phyloP scores from a whole-genome alignment of 1,140 invertebrate genomes.

The Aphidius ervi region DNA sequence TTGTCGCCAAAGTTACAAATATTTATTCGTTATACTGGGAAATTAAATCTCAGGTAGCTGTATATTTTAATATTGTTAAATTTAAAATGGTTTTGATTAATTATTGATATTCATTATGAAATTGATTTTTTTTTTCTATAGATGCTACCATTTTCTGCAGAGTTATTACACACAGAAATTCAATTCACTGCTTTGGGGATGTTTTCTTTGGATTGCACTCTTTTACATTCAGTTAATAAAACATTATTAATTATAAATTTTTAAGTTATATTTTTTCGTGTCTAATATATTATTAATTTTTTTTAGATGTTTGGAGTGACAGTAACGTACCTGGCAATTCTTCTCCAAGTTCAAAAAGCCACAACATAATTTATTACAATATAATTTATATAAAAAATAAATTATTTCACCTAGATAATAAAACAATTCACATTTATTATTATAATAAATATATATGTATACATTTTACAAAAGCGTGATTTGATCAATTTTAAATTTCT shows the following conservation, averaged over 20 bases:
- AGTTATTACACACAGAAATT: constrained; percentile 14
- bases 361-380: too few species aligned
- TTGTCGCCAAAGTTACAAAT: background rate
- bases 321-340: constrained; percentile 14
- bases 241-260: background rate
- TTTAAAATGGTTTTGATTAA: background rate
- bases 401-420: too few species aligned
- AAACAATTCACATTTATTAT: too few species aligned
- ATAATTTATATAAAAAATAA: too few species aligned
- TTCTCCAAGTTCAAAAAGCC: constrained; percentile 2
- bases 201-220: constrained; percentile 17
- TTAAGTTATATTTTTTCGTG: background rate
- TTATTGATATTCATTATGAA: background rate
- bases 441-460: too few species aligned
- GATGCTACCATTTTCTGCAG: constrained; percentile 11
- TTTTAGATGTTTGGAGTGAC: constrained; percentile 11
- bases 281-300: background rate
- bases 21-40: background rate
- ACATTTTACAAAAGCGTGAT: too few species aligned
- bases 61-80: background rate
- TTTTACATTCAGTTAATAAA: constrained; percentile 13
- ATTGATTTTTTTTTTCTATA: constrained; percentile 2
- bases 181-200: constrained; percentile 16
- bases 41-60: background rate
- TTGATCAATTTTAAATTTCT: too few species aligned